Conservation (phyloP, 1,140 invertebrate genomes). For the Chlorops oryzae region DNA sequence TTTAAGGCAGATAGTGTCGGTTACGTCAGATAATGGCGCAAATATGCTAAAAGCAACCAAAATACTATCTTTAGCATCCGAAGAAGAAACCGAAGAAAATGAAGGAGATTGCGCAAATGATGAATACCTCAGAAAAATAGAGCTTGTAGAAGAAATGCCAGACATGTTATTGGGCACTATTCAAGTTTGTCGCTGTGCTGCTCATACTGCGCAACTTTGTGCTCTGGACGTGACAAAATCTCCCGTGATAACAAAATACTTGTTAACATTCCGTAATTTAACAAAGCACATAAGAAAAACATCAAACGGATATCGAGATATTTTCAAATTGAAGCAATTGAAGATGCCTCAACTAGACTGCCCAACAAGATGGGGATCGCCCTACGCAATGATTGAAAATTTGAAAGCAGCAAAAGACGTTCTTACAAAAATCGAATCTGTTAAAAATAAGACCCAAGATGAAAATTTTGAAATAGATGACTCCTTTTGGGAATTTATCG, state of each 20-base stretch:
- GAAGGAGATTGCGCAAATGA: no score
- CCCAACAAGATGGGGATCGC: conserved; percentile 17
- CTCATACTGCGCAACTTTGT: background rate
- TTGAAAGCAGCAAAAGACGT: conserved; percentile 11
- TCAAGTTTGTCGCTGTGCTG: conserved; percentile 5
- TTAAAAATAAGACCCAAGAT: conserved; percentile 6
- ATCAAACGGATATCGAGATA: conserved; percentile 8
- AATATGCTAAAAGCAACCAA: conserved; percentile 13
- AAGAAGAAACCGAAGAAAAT: no score
- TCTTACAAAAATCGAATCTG: conserved; percentile 8
- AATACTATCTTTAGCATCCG: no score
- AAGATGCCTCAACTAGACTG: conserved; percentile 15
- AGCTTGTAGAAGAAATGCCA: conserved; percentile 2
- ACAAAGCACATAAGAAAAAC: conserved; percentile 11
- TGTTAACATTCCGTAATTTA: conserved; percentile 2
- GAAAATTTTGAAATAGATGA: conserved; percentile 9
- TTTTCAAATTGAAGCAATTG: conserved; percentile 11
- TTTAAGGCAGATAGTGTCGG: background rate
- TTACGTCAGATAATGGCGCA: background rate
- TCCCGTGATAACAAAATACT: background rate
- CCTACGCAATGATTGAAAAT: conserved; percentile 12
- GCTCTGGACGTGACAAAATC: conserved; percentile 13
- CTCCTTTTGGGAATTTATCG: conserved; percentile 13
- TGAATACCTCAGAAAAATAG: conserved; percentile 6
- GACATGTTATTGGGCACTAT: conserved; percentile 7